These are phyloP conservation scores for Saguinus imperator DNA, from an alignment of 2,113 vertebrate genomes.

Conservation along the genomic window DNA sequence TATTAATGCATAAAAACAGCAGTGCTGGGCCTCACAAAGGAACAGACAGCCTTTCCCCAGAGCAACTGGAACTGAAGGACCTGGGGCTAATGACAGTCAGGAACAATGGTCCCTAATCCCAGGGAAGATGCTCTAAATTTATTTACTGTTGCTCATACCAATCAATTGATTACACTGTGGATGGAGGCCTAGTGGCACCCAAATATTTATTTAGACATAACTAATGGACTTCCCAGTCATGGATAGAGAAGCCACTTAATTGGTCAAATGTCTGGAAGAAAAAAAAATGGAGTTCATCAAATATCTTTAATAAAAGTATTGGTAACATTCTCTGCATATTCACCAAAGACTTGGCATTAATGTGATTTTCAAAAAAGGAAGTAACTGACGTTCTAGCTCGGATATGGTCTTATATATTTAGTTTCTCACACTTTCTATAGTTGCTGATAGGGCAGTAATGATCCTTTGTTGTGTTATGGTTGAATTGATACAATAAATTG, in stretches of 20 bases:
- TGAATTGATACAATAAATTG: slow-evolving; percentile 55
- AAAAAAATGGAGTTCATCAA: neutral
- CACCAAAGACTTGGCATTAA: neutral
- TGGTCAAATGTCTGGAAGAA: neutral
- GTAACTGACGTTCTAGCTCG: neutral
- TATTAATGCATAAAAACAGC: neutral
- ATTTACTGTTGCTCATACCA: neutral
- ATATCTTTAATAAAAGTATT: neutral
- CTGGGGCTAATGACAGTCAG: neutral
- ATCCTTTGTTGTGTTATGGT: slow-evolving; percentile 33
- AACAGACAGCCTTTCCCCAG: neutral
- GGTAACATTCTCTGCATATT: neutral
- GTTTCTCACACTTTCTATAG: neutral
- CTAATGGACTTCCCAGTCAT: neutral
- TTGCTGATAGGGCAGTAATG: neutral
- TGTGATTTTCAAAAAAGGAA: neutral
- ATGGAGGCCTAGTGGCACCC: neutral
- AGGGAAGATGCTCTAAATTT: neutral
- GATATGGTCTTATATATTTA: neutral
- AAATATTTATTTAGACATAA: neutral
- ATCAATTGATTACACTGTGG: neutral
- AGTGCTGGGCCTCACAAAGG: neutral
- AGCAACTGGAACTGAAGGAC: neutral
- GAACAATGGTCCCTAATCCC: neutral
- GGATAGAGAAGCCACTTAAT: neutral